These are phyloP conservation scores for Wiebesia pumilae DNA, from an alignment of 1,140 invertebrate genomes.

Conservation along the genomic window DNA sequence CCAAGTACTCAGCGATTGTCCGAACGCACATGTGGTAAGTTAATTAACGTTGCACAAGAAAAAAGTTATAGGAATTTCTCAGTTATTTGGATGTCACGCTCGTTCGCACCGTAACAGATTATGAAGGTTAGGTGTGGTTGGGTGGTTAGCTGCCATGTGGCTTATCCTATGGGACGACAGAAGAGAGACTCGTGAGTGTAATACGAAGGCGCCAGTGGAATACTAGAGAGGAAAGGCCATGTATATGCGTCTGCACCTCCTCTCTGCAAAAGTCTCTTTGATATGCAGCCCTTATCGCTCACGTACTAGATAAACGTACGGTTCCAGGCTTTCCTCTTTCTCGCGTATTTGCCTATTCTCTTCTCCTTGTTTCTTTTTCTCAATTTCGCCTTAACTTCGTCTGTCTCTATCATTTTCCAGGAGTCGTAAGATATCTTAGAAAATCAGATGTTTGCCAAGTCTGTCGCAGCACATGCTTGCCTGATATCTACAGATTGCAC, in stretches of 20 bases:
- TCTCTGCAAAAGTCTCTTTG: neutral
- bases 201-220: neutral
- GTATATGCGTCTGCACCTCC: neutral
- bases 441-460: constrained; percentile 38
- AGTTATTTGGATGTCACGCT: neutral
- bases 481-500: neutral
- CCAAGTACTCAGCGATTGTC: neutral
- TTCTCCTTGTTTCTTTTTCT: neutral
- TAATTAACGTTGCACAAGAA: constrained; percentile 28
- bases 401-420: neutral
- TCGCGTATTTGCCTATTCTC: neutral
- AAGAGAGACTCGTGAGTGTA: neutral
- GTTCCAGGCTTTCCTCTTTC: neutral
- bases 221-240: neutral
- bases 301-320: neutral
- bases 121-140: neutral
- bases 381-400: neutral
- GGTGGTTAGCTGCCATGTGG: neutral
- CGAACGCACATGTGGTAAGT: neutral
- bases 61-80: neutral
- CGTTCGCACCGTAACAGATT: neutral
- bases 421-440: neutral
- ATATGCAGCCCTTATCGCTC: neutral
- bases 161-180: neutral
- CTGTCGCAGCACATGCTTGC: neutral